Conservation (phyloP, 2,888 invertebrate genomes). For the Pseudococcus jackbeardsleyi region DNA sequence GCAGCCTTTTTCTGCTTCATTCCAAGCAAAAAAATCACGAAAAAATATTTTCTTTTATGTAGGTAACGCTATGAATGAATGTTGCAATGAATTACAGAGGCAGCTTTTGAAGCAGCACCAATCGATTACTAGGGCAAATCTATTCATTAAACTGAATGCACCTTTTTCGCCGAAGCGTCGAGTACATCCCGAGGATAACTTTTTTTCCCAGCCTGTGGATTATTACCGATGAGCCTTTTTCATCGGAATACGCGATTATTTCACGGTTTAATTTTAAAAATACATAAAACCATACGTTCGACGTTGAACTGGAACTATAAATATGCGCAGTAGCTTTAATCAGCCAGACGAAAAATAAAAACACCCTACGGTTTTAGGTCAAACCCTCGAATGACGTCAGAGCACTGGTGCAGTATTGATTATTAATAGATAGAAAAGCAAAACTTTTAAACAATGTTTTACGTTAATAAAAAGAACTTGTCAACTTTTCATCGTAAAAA, state of each 20-base stretch:
- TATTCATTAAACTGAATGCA: slow-evolving; percentile 37
- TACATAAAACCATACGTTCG: slow-evolving; percentile 20
- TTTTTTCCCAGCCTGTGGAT: neutral
- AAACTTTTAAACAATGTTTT: slow-evolving; percentile 48
- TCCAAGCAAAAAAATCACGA: neutral
- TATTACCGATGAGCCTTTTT: neutral
- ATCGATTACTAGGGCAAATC: slow-evolving; percentile 48
- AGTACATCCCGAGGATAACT: neutral
- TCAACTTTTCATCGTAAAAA: slow-evolving; percentile 25
- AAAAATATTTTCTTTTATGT: neutral
- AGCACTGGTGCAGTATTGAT: slow-evolving; percentile 52
- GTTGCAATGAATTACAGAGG: neutral
- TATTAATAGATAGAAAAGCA: slow-evolving; percentile 49
- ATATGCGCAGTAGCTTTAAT: slow-evolving; percentile 51
- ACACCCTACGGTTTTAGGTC: slow-evolving; percentile 52
- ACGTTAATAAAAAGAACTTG: slow-evolving; percentile 27
- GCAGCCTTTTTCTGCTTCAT: too few species aligned
- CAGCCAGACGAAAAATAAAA: slow-evolving; percentile 56
- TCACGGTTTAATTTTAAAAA: slow-evolving; percentile 5
- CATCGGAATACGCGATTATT: neutral
- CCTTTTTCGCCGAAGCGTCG: slow-evolving; percentile 9
- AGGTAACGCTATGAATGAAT: neutral
- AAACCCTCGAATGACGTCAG: slow-evolving; percentile 55
- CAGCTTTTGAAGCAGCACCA: slow-evolving; percentile 18
- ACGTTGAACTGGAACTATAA: slow-evolving; percentile 30